Evolutionary conservation across 2,797 vertebrate species (phyloP).

Genomic region (Lepidocolaptes lacrymiger): DNA sequence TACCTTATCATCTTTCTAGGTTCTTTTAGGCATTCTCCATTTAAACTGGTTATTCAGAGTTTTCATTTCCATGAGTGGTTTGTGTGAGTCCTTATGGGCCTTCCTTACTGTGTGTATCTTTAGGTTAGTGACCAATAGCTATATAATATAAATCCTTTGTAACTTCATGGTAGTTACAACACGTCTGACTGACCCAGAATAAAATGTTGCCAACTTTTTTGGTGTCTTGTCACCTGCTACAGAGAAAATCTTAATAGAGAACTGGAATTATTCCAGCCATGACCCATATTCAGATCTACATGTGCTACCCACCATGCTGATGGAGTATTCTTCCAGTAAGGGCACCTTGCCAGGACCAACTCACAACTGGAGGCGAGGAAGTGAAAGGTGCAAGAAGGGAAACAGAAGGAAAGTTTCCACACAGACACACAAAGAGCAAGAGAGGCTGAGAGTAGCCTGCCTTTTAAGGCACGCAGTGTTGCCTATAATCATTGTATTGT

Average conservation of each 20-base stretch:
- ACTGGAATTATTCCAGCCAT: background rate
- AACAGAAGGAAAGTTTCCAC: constrained; percentile 20
- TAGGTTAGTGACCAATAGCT: background rate
- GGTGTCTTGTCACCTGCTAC: background rate
- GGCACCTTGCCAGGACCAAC: constrained; percentile 4
- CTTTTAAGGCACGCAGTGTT: background rate
- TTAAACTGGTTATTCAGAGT: background rate
- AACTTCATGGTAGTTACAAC: background rate
- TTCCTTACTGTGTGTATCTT: background rate
- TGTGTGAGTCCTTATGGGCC: background rate
- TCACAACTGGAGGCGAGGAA: constrained; percentile 5
- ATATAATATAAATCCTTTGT: background rate
- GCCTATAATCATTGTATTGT: background rate
- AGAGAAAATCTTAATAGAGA: background rate
- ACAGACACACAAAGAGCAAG: background rate
- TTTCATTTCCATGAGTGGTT: background rate
- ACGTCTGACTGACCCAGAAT: background rate
- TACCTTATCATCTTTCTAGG: background rate
- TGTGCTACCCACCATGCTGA: background rate
- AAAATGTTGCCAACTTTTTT: background rate
- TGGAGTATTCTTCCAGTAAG: background rate
- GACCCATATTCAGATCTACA: background rate
- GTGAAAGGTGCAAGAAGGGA: constrained; percentile 10
- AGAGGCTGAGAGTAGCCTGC: background rate
- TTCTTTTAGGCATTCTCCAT: background rate